Percentiles rank a stretch among this genome's conserved stretches.
phyloP scores from a whole-genome alignment of 2,888 invertebrate genomes.

The Syrista parreyssii region DNA sequence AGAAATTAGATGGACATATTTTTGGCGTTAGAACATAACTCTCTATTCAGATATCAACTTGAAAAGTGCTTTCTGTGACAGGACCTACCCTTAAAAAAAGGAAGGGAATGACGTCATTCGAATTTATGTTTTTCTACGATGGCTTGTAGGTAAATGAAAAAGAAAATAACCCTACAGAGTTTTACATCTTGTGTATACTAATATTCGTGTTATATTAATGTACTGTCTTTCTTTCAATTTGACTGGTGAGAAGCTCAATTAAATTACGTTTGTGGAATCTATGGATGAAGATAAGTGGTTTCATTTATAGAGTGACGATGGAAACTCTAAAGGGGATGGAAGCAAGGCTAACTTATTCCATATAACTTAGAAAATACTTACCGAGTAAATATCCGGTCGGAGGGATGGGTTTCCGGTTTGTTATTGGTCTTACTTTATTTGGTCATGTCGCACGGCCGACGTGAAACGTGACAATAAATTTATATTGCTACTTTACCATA shows the following conservation, averaged over 20 bases:
- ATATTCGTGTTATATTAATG: neutral
- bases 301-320: neutral
- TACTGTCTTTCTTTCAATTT: neutral
- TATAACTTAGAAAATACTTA: neutral
- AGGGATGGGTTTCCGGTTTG: neutral
- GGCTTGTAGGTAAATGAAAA: too few species aligned
- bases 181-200: neutral
- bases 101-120: neutral
- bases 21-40: neutral
- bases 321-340: neutral
- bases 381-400: neutral
- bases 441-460: neutral
- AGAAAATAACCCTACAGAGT: neutral
- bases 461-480: conserved; percentile 59
- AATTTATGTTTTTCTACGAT: neutral
- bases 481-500: conserved; percentile 61
- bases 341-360: neutral
- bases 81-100: neutral
- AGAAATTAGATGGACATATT: neutral
- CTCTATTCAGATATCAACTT: neutral
- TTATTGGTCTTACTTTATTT: conserved; percentile 2
- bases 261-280: neutral
- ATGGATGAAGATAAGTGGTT: neutral
- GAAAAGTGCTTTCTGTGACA: neutral
- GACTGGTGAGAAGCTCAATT: neutral